Percentiles rank a stretch among this genome's conserved stretches.
Conservation (phyloP, 2,888 invertebrate genomes). For the Torymus aiolomorphi region DNA sequence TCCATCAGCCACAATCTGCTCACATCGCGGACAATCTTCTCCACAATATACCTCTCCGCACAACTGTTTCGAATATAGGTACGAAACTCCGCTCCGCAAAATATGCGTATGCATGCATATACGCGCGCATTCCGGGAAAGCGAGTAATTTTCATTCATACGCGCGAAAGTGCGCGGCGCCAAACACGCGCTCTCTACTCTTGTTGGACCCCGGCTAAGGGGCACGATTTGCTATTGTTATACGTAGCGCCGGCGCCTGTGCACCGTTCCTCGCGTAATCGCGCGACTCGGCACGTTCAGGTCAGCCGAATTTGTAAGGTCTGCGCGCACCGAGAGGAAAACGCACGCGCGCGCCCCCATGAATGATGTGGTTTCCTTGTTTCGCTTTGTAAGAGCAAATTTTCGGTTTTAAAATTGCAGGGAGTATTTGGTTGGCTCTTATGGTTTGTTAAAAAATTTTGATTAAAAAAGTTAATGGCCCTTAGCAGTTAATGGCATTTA, state of each 20-base stretch:
- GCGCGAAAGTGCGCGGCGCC: constrained; percentile 64
- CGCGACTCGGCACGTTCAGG: constrained; percentile 63
- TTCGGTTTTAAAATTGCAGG: too few relatives aligned
- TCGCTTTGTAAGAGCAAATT: too few relatives aligned
- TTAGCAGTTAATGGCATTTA: too few relatives aligned
- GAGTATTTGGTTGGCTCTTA: too few relatives aligned
- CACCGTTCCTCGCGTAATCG: constrained; percentile 61
- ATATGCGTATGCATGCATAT: constrained; percentile 61
- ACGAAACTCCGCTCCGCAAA: constrained; percentile 56
- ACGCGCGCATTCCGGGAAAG: constrained; percentile 70
- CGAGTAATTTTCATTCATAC: constrained; percentile 75
- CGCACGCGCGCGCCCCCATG: constrained; percentile 16
- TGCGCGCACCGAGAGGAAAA: too few relatives aligned
- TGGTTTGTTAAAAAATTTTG: too few relatives aligned
- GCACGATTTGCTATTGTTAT: constrained; percentile 37
- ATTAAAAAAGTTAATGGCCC: too few relatives aligned
- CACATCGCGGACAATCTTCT: too few relatives aligned
- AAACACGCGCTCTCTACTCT: constrained; percentile 46
- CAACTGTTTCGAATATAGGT: too few relatives aligned
- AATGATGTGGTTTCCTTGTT: too few relatives aligned
- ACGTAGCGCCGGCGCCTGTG: constrained; percentile 59
- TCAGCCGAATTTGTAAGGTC: constrained; percentile 58
- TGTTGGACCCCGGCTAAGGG: background rate
- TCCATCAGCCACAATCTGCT: too few relatives aligned
- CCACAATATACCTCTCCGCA: too few relatives aligned